Evolutionary conservation across 2,888 invertebrate genomes (phyloP), one percentile per base, ranked within the genome.

Genomic region (Drosophila melanosoma): DNA sequence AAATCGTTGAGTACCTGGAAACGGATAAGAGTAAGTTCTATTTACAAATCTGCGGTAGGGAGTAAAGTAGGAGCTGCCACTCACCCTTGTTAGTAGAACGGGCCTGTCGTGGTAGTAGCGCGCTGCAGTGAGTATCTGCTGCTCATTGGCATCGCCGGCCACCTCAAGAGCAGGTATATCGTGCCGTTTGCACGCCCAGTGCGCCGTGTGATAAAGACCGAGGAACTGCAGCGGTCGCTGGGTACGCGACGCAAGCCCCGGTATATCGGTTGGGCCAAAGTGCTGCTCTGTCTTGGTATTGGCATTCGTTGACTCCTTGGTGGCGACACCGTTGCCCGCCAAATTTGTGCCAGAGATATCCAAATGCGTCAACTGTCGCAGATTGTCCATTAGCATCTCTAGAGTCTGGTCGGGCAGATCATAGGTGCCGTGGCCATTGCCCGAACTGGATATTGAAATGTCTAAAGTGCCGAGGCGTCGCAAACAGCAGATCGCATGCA

Each of bases 281-380:
- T 75, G 38, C 33, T 88, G 86, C 53, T 83, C 80, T 51, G 71
- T 77, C 66, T 84, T 85, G 23, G 73, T 80, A 58, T 92, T 92
- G 52, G 77, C 67, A 71, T 81, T 89, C 26, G 87, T 90, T 5
- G 91, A 90, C 65, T 94, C 93, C 69, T 94, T 94, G 74, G 94
- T 93, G 91, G 96, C 96, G 33, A 96, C 96, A 54, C 97, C 97
- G 62, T 95, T 95, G 17, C 98, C 98, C 48, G 98, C 98, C 77
- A 99, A 94, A 94, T 99, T 99, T 23, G 99, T 99, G 17, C 98
- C 98, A 5, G 99, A 98, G 91, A 99, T 98, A 93, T 99, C 99
- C 83, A 99, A 94, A 32, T 97, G 97, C 49, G 95, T 95, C 69
- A 99, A 93, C 59, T 95, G 93, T 0, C 97, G 96, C 84, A 99